phyloP scores from a whole-genome alignment of 2,797 vertebrate species.

The Macropus fuliginosus region DNA sequence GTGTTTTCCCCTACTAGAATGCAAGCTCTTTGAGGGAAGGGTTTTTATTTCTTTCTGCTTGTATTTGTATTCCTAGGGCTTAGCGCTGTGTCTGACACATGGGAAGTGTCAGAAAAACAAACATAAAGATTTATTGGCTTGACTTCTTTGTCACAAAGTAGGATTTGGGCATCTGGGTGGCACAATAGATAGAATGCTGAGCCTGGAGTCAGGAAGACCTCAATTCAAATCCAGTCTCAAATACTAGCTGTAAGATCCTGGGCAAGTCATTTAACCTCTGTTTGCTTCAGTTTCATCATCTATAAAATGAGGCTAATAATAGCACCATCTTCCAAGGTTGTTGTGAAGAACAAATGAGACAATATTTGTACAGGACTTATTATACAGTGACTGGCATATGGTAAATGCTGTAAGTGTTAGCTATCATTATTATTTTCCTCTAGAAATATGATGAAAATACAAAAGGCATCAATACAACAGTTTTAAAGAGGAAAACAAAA shows the following conservation, averaged over 20 bases:
- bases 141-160: neutral
- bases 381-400: neutral
- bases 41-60: neutral
- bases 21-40: neutral
- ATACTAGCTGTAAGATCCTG: neutral
- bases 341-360: neutral
- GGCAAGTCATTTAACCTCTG: neutral
- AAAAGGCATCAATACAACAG: too few species aligned
- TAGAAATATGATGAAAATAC: neutral
- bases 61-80: neutral
- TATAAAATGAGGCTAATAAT: neutral
- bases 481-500: neutral
- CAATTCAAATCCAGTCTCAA: neutral
- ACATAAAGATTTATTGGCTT: neutral
- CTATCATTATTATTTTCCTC: neutral
- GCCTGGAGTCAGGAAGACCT: neutral
- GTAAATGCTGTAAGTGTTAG: neutral
- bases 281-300: neutral
- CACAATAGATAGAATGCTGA: neutral
- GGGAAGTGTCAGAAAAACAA: neutral
- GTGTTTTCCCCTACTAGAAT: neutral
- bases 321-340: neutral
- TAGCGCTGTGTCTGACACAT: neutral
- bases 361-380: neutral
- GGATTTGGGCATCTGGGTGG: neutral